phyloP scores from a whole-genome alignment of 2,113 vertebrate genomes.

The Caranx melampygus region DNA sequence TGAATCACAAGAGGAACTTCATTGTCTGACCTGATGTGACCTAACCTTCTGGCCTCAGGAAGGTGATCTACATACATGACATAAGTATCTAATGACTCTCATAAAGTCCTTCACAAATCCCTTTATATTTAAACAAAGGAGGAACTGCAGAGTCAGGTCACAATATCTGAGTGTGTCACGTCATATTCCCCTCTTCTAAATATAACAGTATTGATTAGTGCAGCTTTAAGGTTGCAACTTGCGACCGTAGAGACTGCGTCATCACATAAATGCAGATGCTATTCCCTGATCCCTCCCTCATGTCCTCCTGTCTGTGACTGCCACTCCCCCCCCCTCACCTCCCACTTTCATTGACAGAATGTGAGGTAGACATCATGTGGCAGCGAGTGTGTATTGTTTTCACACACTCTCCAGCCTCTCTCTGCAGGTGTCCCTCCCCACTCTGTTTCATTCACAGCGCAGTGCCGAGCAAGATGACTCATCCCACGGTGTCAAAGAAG shows the following conservation, averaged over 20 bases:
- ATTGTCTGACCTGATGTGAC: background rate
- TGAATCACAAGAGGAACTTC: too few species aligned
- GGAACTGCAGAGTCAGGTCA: too few species aligned
- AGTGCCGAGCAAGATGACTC: conserved; percentile 77
- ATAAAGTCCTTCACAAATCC: background rate
- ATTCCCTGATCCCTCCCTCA: conserved; percentile 5
- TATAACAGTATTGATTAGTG: background rate
- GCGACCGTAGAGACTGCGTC: background rate
- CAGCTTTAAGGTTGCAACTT: background rate
- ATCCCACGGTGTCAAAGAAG: conserved; percentile 69
- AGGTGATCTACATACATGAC: background rate
- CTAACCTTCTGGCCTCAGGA: background rate
- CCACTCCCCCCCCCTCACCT: conserved; percentile 4
- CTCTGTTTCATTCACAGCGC: conserved; percentile 68
- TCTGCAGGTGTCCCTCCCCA: conserved; percentile 61
- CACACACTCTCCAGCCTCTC: conserved; percentile 19
- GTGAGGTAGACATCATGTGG: conserved; percentile 31
- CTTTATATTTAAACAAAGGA: too few species aligned
- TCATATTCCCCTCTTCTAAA: background rate
- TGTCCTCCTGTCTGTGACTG: conserved; percentile 14
- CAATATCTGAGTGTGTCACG: background rate
- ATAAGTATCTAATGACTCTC: background rate
- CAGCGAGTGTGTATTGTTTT: conserved; percentile 27
- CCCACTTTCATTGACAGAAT: conserved; percentile 62
- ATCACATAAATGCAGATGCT: conserved; percentile 1